Evolutionary conservation across 2,888 invertebrate species (phyloP).

Genomic region (Eristalinus sepulchralis): DNA sequence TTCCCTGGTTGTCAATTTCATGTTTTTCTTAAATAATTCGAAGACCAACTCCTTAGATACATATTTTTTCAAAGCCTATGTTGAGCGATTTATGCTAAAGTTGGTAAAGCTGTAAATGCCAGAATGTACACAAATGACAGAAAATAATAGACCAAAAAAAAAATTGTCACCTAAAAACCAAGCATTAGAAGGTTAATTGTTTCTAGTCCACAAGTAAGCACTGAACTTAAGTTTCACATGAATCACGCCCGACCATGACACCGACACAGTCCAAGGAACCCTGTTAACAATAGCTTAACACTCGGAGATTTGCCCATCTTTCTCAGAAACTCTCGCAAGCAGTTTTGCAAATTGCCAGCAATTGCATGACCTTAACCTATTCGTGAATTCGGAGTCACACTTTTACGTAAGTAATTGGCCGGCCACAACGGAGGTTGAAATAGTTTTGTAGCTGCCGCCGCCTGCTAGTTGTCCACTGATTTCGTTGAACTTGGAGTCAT

Average conservation of each 20-base stretch:
- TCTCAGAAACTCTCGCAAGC: conserved; percentile 3
- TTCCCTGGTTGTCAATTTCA: too few relatives aligned
- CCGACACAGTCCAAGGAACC: not conserved
- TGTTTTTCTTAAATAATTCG: too few relatives aligned
- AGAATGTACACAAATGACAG: not conserved
- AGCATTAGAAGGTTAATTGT: not conserved
- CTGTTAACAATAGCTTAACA: not conserved
- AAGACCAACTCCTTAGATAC: too few relatives aligned
- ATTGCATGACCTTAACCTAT: conserved; percentile 55
- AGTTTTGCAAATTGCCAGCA: conserved; percentile 4
- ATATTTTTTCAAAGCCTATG: too few relatives aligned
- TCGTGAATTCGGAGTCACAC: conserved; percentile 15
- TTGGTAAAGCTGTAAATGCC: not conserved
- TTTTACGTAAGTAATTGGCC: conserved; percentile 10
- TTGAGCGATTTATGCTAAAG: not conserved
- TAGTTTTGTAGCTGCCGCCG: conserved; percentile 18
- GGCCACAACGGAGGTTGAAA: conserved; percentile 34
- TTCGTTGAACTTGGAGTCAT: conserved; percentile 51
- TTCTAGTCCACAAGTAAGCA: not conserved
- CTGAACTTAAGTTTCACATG: not conserved
- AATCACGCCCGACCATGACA: not conserved
- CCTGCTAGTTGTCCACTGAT: conserved; percentile 45
- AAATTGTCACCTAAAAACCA: not conserved
- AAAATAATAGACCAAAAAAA: not conserved
- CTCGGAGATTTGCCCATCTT: not conserved